phyloP scores from a whole-genome alignment of 2,888 invertebrate species.

The Campoplex capitator region DNA sequence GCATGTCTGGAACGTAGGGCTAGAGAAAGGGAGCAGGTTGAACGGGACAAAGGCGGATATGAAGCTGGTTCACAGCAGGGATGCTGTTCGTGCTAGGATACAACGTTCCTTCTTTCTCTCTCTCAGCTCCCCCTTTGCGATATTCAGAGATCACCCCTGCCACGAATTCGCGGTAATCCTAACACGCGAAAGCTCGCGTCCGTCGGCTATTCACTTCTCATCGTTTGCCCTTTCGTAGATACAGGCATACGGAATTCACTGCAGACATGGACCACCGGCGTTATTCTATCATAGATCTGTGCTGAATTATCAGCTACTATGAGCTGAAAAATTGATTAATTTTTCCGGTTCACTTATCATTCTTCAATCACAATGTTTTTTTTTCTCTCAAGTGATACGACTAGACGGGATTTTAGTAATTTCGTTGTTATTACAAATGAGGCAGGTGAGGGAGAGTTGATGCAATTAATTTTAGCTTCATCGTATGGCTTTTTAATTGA shows the following conservation, averaged over 20 bases:
- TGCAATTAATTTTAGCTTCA: too few species aligned
- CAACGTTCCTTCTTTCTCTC: conserved; percentile 28
- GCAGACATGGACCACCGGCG: background rate
- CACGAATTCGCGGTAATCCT: conserved; percentile 47
- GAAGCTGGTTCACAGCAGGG: conserved; percentile 31
- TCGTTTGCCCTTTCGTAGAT: conserved; percentile 25
- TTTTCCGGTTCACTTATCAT: background rate
- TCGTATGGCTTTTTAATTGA: background rate
- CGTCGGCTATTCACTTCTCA: conserved; percentile 45
- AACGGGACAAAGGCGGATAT: conserved; percentile 61
- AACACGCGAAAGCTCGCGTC: conserved; percentile 58
- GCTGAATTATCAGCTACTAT: background rate
- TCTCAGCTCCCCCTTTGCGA: background rate
- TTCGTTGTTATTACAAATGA: background rate
- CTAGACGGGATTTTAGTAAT: too few species aligned
- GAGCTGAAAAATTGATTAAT: background rate
- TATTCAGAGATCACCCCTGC: conserved; percentile 18
- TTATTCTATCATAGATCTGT: background rate
- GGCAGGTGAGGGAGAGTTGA: background rate
- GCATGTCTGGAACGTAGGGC: conserved; percentile 58
- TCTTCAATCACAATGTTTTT: background rate
- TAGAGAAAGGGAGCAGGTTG: conserved; percentile 37
- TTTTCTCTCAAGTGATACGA: too few species aligned
- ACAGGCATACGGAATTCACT: background rate
- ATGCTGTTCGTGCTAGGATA: conserved; percentile 36